Evolutionary conservation across 2,888 invertebrate species (phyloP), one percentile per base, ranked within the genome.

Genomic region (Dryococelus australis): DNA sequence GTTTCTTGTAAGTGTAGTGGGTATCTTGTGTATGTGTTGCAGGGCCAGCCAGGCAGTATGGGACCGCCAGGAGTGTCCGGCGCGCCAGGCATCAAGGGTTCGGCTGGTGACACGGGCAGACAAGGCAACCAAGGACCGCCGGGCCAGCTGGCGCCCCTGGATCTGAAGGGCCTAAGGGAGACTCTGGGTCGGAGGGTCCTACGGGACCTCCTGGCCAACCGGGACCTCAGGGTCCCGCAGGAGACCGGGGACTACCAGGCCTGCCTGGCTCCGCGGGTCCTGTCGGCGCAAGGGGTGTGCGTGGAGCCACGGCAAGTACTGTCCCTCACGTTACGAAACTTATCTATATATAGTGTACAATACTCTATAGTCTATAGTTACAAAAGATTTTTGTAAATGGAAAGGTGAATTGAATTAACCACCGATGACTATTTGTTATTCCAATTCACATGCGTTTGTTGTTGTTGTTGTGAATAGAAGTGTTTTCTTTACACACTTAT

Each of bases 111-210:
- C 90, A 91, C 93, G 13, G 97, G 97, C 24, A 93, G 96, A 89
- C 93, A 95, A 2, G 97, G 97, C 10, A 92, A 93, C 79, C 93
- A 95, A 1, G 96, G 97, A 0, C 93, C 94, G 0, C 94, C 95
- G 87, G 97, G 97, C 5, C 93, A 94, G 28, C 96, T 51, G 97
- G 97, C 27, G 92, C 94, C 4, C 94, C 94, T 24, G 97, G 97
- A 53, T 91, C 93, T 6, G 96, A 97, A 91, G 97, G 97, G 84
- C 92, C 93, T 35, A 97, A 96, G 92, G 97, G 97, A 20, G 96
- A 97, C 91, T 93, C 94, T 84, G 96, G 96, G 24, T 94, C 94
- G 51, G 95, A 95, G 90, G 96, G 97, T 9, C 94, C 95, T 86
- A 90, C 94, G 84, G 98, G 98, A 24, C 94, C 94, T 0, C 93